Percentiles rank a stretch among this genome's conserved stretches.
Evolutionary conservation across 1,140 invertebrate genomes (phyloP).

Genomic region (Listronotus oregonensis): DNA sequence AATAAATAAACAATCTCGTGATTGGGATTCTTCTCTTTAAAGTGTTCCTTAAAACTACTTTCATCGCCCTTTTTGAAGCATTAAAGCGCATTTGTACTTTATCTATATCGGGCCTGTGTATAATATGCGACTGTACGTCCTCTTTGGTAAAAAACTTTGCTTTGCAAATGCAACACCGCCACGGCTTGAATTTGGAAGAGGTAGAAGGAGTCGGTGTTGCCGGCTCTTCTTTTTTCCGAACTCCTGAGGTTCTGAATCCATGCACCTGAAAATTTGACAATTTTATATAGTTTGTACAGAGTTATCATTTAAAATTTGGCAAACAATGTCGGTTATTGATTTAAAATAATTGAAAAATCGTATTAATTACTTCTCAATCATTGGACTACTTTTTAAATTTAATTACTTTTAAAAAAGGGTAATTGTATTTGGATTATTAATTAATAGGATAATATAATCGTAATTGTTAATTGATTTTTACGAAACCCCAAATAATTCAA

Average conservation of each 20-base stretch:
- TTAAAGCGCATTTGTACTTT: slow-evolving; percentile 73
- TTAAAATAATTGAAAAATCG: too few species aligned
- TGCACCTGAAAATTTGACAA: slow-evolving; percentile 61
- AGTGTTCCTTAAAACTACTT: slow-evolving; percentile 66
- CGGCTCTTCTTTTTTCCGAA: not conserved
- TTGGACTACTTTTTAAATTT: too few species aligned
- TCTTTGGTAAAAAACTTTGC: slow-evolving; percentile 64
- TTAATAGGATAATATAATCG: too few species aligned
- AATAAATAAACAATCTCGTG: slow-evolving; percentile 50
- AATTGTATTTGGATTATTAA: too few species aligned
- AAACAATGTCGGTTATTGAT: too few species aligned
- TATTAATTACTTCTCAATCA: too few species aligned
- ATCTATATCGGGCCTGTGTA: slow-evolving; percentile 63
- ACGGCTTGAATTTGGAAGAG: slow-evolving; percentile 64
- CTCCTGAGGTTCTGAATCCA: slow-evolving; percentile 55
- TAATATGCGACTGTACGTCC: slow-evolving; percentile 65
- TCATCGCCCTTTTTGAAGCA: slow-evolving; percentile 62
- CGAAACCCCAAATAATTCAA: too few species aligned
- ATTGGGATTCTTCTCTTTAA: slow-evolving; percentile 57
- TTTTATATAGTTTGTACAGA: too few species aligned
- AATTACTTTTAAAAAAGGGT: too few species aligned
- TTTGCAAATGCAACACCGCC: slow-evolving; percentile 73
- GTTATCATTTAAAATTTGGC: too few species aligned
- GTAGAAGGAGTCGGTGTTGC: slow-evolving; percentile 39
- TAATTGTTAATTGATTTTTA: too few species aligned